Percentiles rank a stretch among this genome's conserved stretches.
Evolutionary conservation across 2,797 vertebrate genomes (phyloP).

Genomic region (Cottoperca gobio): DNA sequence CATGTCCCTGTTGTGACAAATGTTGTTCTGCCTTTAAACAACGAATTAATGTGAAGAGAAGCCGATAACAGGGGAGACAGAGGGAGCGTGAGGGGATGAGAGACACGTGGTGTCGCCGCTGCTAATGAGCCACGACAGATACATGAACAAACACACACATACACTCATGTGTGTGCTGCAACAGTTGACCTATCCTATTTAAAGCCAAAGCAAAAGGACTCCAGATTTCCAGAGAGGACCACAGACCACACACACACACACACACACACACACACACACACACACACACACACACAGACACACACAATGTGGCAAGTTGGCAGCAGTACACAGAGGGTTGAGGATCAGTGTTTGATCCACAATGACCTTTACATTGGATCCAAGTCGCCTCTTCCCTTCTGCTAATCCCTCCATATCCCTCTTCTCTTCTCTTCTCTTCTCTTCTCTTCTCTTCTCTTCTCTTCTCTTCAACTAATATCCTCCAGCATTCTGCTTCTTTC

Average conservation of each 20-base stretch:
- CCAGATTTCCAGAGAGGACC: slow-evolving; percentile 6
- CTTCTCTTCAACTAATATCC: background rate
- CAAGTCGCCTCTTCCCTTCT: slow-evolving; percentile 35
- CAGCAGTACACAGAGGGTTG: slow-evolving; percentile 56
- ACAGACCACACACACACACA: slow-evolving; percentile 12
- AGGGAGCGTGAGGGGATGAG: background rate
- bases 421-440: background rate
- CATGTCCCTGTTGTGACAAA: background rate
- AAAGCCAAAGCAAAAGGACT: slow-evolving; percentile 26
- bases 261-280: slow-evolving; percentile 1
- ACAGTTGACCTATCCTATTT: slow-evolving; percentile 28
- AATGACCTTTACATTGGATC: slow-evolving; percentile 65
- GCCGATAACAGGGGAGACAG: background rate
- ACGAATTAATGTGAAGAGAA: slow-evolving; percentile 20
- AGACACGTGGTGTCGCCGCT: background rate
- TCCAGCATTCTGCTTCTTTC: background rate
- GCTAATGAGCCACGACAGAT: slow-evolving; percentile 21
- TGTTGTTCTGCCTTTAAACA: slow-evolving; percentile 16
- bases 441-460: background rate
- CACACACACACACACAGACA: slow-evolving; percentile 31
- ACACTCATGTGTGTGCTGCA: background rate
- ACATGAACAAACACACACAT: too few species aligned
- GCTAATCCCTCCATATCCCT: slow-evolving; percentile 18
- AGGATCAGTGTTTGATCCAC: slow-evolving; percentile 65
- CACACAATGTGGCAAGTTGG: slow-evolving; percentile 34